phyloP scores from a whole-genome alignment of 2,888 invertebrate species.

The Cyaniris semiargus region DNA sequence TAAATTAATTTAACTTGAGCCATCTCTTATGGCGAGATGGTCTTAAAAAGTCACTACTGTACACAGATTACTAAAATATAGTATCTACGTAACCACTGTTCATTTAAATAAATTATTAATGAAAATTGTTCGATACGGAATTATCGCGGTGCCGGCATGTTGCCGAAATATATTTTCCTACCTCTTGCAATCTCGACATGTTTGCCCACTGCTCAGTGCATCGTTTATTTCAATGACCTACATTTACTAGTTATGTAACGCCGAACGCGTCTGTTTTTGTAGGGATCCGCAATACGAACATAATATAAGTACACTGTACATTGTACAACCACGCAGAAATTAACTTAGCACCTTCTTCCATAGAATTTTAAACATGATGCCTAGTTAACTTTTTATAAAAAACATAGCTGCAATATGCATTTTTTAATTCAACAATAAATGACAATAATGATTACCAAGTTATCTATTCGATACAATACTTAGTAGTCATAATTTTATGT shows the following conservation, averaged over 20 bases:
- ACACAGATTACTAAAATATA: no score
- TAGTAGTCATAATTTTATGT: no score
- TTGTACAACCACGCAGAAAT: background rate
- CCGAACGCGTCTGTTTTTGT: conserved; percentile 8
- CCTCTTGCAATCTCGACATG: background rate
- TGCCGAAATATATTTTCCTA: background rate
- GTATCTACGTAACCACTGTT: background rate
- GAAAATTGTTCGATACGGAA: background rate
- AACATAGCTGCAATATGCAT: no score
- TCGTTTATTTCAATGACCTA: conserved; percentile 29
- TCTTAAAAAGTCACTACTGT: no score
- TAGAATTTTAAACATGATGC: background rate
- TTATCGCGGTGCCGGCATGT: background rate
- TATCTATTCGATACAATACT: no score
- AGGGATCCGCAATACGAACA: background rate
- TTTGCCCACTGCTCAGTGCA: conserved; percentile 9
- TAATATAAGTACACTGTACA: background rate
- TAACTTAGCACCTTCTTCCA: background rate
- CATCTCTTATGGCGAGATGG: background rate
- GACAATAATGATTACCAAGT: no score
- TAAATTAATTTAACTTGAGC: background rate
- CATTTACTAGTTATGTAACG: conserved; percentile 27
- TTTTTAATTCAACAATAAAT: no score
- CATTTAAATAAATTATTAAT: background rate
- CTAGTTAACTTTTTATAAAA: background rate